These are phyloP conservation scores for Schizothorax lantsangensis DNA, from an alignment of 2,797 vertebrate species.

Conservation along the genomic window DNA sequence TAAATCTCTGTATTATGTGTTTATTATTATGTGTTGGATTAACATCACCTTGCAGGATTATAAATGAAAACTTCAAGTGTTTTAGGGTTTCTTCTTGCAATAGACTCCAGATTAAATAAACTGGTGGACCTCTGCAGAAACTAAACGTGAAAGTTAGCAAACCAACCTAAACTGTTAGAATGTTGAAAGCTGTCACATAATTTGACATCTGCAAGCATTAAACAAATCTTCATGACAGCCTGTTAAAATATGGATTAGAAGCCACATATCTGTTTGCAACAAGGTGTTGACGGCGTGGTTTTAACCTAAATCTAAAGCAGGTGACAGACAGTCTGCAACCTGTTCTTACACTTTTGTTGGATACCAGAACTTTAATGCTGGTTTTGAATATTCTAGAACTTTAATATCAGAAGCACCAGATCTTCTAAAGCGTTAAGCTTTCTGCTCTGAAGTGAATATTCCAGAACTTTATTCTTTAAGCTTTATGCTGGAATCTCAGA, in stretches of 20 bases:
- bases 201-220: slow-evolving; percentile 14
- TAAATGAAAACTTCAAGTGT: not conserved
- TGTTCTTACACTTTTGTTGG: slow-evolving; percentile 5
- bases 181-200: slow-evolving; percentile 3
- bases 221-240: slow-evolving; percentile 14
- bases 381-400: not conserved
- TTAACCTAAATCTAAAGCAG: slow-evolving; percentile 35
- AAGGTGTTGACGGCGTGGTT: slow-evolving; percentile 23
- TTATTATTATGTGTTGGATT: not conserved
- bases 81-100: not conserved
- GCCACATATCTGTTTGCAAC: not conserved
- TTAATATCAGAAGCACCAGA: not conserved
- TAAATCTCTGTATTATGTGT: slow-evolving; percentile 13
- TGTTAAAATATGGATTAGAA: slow-evolving; percentile 22
- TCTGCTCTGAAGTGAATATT: not conserved
- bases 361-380: not conserved
- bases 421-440: not conserved
- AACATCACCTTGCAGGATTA: not conserved
- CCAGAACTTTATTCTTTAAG: not conserved
- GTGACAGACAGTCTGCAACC: slow-evolving; percentile 22
- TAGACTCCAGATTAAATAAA: not conserved
- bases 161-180: slow-evolving; percentile 13
- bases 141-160: not conserved
- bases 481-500: not conserved
- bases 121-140: not conserved